Evolutionary conservation across 2,113 vertebrate species (phyloP).

Genomic region (Corynorhinus townsendii): DNA sequence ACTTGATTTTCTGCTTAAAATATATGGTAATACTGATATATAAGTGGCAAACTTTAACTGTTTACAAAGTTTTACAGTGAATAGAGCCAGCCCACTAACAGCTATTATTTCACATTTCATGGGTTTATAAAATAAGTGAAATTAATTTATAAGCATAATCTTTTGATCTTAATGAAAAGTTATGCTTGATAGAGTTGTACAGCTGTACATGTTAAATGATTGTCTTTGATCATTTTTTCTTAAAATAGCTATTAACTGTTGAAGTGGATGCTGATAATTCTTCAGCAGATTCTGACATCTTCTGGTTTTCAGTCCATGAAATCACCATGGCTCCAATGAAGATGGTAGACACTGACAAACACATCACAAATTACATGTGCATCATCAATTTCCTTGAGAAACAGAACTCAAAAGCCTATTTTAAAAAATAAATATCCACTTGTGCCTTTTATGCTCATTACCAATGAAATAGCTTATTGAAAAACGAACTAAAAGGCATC

Average conservation of each 20-base stretch:
- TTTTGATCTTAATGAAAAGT: constrained; percentile 26
- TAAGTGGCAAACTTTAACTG: constrained; percentile 13
- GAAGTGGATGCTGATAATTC: neutral
- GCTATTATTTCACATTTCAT: constrained; percentile 26
- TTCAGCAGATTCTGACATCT: neutral
- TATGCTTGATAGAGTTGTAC: neutral
- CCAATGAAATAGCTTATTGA: neutral
- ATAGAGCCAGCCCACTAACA: neutral
- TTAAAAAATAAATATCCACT: neutral
- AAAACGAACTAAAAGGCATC: neutral
- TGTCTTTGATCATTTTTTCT: constrained; percentile 33
- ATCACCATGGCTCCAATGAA: neutral
- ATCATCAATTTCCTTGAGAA: constrained; percentile 4
- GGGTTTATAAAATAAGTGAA: neutral
- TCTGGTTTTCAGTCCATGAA: neutral
- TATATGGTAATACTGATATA: neutral
- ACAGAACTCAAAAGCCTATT: neutral
- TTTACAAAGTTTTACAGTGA: constrained; percentile 19
- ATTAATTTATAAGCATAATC: constrained; percentile 36
- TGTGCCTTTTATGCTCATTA: neutral
- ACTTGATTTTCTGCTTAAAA: constrained; percentile 16
- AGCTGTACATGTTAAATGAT: neutral
- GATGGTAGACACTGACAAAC: neutral
- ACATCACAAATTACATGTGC: neutral
- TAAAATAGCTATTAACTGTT: neutral